Evolutionary conservation across 1,140 invertebrate genomes (phyloP).

Genomic region (Lycorma delicatula): DNA sequence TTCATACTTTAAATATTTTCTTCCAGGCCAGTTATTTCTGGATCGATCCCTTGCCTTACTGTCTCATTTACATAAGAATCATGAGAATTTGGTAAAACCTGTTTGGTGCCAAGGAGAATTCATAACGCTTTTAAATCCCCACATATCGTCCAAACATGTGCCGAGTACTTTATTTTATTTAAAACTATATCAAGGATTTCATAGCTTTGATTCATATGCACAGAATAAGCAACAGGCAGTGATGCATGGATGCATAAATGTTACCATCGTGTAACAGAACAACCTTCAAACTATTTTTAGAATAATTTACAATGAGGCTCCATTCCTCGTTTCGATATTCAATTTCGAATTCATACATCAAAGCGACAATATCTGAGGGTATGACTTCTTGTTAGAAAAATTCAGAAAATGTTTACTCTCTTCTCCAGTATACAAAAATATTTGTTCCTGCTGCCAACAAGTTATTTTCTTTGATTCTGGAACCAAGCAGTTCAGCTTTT

Average conservation of each 20-base stretch:
- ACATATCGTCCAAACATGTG: slow-evolving; percentile 33
- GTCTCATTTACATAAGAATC: slow-evolving; percentile 39
- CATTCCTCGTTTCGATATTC: slow-evolving; percentile 5
- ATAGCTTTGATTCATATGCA: slow-evolving; percentile 33
- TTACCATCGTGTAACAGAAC: slow-evolving; percentile 36
- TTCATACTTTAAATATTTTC: slow-evolving; percentile 28
- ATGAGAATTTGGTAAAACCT: slow-evolving; percentile 39
- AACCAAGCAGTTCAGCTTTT: no score
- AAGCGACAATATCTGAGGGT: slow-evolving; percentile 17
- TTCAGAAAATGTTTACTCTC: no score
- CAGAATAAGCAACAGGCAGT: slow-evolving; percentile 31
- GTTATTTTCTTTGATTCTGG: no score
- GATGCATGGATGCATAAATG: no score
- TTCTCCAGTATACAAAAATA: no score
- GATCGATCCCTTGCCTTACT: slow-evolving; percentile 32
- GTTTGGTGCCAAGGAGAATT: slow-evolving; percentile 36
- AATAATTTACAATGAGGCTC: slow-evolving; percentile 30
- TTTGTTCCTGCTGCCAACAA: no score
- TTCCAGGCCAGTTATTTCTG: slow-evolving; percentile 29
- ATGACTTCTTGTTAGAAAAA: no score
- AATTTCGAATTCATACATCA: slow-evolving; percentile 14
- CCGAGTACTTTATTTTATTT: slow-evolving; percentile 33
- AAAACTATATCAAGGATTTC: slow-evolving; percentile 27
- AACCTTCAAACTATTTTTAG: slow-evolving; percentile 35
- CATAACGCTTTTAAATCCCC: slow-evolving; percentile 30